Percentiles rank a stretch among this genome's conserved stretches.
These are phyloP conservation scores for Calliopum simillimum DNA, from an alignment of 2,888 invertebrate species.

Conservation along the genomic window DNA sequence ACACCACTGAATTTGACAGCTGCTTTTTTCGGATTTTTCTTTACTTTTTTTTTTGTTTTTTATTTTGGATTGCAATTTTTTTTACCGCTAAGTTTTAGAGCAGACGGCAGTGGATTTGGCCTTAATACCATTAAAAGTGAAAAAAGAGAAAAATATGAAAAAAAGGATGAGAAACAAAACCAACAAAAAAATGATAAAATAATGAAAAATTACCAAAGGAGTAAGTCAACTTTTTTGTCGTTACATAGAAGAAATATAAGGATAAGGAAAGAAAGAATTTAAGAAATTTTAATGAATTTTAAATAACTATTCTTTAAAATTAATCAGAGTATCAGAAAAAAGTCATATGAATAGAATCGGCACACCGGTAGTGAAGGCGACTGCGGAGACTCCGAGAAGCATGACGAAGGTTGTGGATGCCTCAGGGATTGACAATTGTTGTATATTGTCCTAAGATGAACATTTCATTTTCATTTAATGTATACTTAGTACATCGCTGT, in stretches of 20 bases:
- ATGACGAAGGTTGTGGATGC: too few species aligned
- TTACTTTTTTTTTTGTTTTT: too few species aligned
- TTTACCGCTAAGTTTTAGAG: not conserved
- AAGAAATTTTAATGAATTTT: too few species aligned
- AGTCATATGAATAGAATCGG: too few species aligned
- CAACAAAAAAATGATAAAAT: not conserved
- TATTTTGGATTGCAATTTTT: not conserved
- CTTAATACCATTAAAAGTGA: not conserved
- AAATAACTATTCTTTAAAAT: too few species aligned
- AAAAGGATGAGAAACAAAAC: not conserved
- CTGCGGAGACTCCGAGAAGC: too few species aligned
- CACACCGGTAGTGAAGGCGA: too few species aligned
- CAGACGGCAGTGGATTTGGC: not conserved
- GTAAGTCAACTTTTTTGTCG: not conserved
- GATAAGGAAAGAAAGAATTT: not conserved
- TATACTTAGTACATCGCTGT: not conserved
- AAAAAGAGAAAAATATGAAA: not conserved
- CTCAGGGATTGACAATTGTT: too few species aligned
- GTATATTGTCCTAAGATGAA: too few species aligned
- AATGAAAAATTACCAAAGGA: not conserved
- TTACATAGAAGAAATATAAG: not conserved
- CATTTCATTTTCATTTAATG: not conserved
- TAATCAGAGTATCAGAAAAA: too few species aligned
- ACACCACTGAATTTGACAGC: too few species aligned
- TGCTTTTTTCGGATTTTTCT: too few species aligned